Evolutionary conservation across 92 coral and sea anemone genomes (phyloP), one percentile per base, ranked within the genome.

Genomic region (Porites divaricata): DNA sequence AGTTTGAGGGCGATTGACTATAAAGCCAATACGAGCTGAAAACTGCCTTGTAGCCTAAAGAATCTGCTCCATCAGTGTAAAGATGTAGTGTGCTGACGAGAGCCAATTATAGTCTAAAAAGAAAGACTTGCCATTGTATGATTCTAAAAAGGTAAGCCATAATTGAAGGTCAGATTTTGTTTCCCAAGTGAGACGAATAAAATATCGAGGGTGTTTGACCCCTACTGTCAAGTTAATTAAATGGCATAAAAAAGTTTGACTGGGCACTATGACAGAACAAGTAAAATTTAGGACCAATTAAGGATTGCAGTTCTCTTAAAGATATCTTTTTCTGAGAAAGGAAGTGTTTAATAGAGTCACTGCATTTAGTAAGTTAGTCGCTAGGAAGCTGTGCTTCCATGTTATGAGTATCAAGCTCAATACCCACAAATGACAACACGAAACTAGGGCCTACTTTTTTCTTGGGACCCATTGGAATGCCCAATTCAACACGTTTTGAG

Each of bases 381-480:
- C 10, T 15, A 13, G 90, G 90, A 25, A 86, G 84, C 50, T 88
- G 70, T 53, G 79, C 92, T 77, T 84, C 89, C 22, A 56, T 63
- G 14, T 58, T n/a, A 1, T 19, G 15, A n/a, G 81, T 51, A 53
- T 90, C 90, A 23, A 90, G 77, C 68, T 90, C 90, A 24, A 90
- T 90, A 17, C 90, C 88, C 2, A 88, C 90, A 70, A 90, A 90
- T 23, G 72, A 49, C 49, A 86, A 51, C 19, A 79, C 73, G 3
- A 53, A 70, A 22, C 76, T 50, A 15, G 93, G 90, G 13, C 93
- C 88, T 20, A 79, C 89, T 21, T 90, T 59, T 90, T 57, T 90
- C 76, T 63, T 77, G 1, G 86, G 93, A 1, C 90, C 93, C 88
- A 86, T 82, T 14, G 90, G 88, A 7, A 86, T 76, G 9, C 80